Evolutionary conservation across 2,888 invertebrate species (phyloP).

Genomic region (Drosophila parthenogenetica): DNA sequence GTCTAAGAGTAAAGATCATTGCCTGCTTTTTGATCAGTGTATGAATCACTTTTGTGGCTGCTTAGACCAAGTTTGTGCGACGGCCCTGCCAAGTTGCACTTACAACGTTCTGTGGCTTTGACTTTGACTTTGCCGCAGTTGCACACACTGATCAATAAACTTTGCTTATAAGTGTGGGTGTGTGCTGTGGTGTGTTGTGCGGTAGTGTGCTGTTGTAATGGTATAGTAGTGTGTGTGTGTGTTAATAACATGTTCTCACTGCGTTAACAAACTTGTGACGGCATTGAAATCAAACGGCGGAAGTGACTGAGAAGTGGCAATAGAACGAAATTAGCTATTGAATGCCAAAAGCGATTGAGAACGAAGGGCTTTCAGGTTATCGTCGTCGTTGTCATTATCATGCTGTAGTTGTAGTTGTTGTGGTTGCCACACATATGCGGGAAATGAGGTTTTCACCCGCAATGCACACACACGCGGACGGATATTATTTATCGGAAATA

Average conservation of each 20-base stretch:
- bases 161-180: conserved; percentile 11
- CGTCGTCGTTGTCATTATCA: background rate
- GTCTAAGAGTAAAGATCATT: background rate
- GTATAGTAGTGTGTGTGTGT: conserved; percentile 10
- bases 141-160: conserved; percentile 61
- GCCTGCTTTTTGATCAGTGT: conserved; percentile 16
- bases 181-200: conserved; percentile 4
- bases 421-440: conserved; percentile 47
- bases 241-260: conserved; percentile 51
- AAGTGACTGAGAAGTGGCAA: conserved; percentile 52
- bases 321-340: conserved; percentile 70
- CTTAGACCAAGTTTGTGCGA: conserved; percentile 30
- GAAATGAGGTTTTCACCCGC: conserved; percentile 56
- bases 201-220: conserved; percentile 4
- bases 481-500: conserved; percentile 76
- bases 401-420: conserved; percentile 13
- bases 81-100: conserved; percentile 53
- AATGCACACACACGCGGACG: conserved; percentile 35
- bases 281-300: conserved; percentile 78
- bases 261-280: conserved; percentile 45
- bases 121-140: conserved; percentile 53
- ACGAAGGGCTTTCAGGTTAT: conserved; percentile 23
- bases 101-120: conserved; percentile 59
- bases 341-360: conserved; percentile 47
- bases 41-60: conserved; percentile 61